Evolutionary conservation across 2,888 invertebrate genomes (phyloP), one percentile per base, ranked within the genome.

Genomic region (Nomada flava): DNA sequence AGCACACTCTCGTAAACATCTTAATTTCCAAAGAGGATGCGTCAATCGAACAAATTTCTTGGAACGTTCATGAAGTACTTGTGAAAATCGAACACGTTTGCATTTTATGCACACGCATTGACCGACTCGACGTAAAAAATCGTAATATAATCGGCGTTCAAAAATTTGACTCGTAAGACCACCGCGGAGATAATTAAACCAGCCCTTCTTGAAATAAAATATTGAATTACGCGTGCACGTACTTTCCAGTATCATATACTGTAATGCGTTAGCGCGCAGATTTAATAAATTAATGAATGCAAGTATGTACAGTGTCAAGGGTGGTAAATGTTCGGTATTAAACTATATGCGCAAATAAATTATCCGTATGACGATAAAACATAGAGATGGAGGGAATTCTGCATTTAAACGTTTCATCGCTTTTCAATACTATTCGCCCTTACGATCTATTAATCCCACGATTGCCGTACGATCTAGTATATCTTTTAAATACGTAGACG

Each of bases 361-460:
- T 36, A 36, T 36, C 36, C 36, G 5, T 36, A 36, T 0, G 4
- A 47, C 15, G 47, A 47, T 47, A 15, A 3, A 71, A 47, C 50
- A 23, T 20, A 47, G 47, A 3, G 52, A 52, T 10, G 7, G 42
- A 60, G 23, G 20, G 53, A 47, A 53, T 44, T n/a, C 53, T 50
- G 36, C 23, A 59, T 59, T 44, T 57, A 20, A 50, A 42, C 57
- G 59, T 52, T 57, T 15, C 36, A 7, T 7, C 36, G 7, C 36
- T 42, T 23, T 47, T 73, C 36, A 26, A 79, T 71, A 57, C 55
- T 74, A 67, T 59, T 68, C 73, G 59, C 57, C 74, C 73, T 50
- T 73, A 74, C 7, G 20, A 29, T 53, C 75, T 73, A 78, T 26
- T 65, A 59, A 75, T 76, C 67, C 75, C 71, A 78, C 5, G 20